These are phyloP conservation scores for Toxonevra muliebris DNA, from an alignment of 2,888 invertebrate genomes.

Conservation along the genomic window DNA sequence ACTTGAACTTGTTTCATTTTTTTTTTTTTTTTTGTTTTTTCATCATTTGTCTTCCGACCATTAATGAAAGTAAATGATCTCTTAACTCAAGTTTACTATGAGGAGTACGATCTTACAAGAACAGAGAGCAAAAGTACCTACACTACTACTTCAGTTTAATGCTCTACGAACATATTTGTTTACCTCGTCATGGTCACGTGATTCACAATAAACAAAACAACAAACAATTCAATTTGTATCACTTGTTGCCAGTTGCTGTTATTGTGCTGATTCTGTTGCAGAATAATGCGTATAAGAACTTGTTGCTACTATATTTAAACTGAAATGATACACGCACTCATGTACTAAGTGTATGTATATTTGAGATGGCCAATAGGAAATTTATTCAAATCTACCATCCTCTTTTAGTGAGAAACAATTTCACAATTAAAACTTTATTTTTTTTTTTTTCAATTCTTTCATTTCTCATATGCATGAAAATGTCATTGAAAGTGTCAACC, in stretches of 20 bases:
- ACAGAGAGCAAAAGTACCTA: slow-evolving; percentile 9
- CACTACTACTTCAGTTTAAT: slow-evolving; percentile 12
- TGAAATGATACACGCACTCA: no score
- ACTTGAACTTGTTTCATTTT: slow-evolving; percentile 18
- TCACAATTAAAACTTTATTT: no score
- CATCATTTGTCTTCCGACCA: slow-evolving; percentile 24
- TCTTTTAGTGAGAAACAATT: no score
- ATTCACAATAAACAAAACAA: slow-evolving; percentile 47
- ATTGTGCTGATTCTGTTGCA: no score
- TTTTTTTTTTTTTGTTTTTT: not conserved
- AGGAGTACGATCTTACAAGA: not conserved
- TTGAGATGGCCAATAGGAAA: no score
- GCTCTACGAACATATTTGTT: slow-evolving; percentile 42
- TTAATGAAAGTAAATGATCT: slow-evolving; percentile 58
- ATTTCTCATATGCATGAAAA: no score
- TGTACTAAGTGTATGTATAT: no score
- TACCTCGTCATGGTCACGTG: slow-evolving; percentile 61
- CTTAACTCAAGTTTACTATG: slow-evolving; percentile 35
- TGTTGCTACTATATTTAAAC: not conserved
- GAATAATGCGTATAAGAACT: slow-evolving; percentile 12
- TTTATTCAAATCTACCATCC: no score
- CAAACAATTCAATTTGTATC: slow-evolving; percentile 27
- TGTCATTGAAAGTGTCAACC: no score
- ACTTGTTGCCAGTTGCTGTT: slow-evolving; percentile 30
- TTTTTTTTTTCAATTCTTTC: no score